Percentiles rank a stretch among this genome's conserved stretches.
phyloP scores from a whole-genome alignment of 2,888 invertebrate species.

The Pammene fasciana region DNA sequence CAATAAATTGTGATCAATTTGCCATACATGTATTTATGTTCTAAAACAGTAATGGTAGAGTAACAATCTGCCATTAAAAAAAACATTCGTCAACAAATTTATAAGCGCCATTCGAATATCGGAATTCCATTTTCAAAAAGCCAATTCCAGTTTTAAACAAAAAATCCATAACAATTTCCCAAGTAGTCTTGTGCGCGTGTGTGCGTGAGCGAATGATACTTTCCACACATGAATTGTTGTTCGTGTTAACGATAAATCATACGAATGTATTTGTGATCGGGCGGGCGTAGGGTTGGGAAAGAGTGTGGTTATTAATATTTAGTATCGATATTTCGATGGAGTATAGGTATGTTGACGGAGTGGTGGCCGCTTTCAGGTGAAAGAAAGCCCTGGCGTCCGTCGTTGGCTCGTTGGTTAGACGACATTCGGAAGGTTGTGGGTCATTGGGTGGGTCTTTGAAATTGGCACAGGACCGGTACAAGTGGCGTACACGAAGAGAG shows the following conservation, averaged over 20 bases:
- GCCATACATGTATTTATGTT: too few relatives aligned
- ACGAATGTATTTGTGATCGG: conserved; percentile 81
- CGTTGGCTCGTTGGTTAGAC: too few relatives aligned
- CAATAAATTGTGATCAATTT: too few relatives aligned
- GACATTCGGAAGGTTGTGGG: too few relatives aligned
- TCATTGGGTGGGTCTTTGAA: too few relatives aligned
- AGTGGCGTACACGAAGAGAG: too few relatives aligned
- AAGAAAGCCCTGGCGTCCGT: too few relatives aligned
- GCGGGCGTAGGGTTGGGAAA: conserved; percentile 51
- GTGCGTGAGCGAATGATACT: conserved; percentile 69
- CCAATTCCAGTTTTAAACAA: conserved; percentile 41
- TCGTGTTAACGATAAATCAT: conserved; percentile 81
- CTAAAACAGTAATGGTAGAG: too few relatives aligned
- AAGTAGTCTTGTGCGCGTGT: conserved; percentile 47
- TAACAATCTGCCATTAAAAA: not conserved
- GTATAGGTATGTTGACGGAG: not conserved
- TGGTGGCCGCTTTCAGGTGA: too few relatives aligned
- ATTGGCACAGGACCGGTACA: too few relatives aligned
- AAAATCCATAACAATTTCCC: conserved; percentile 42
- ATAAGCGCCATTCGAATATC: conserved; percentile 27
- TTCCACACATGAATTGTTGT: conserved; percentile 73
- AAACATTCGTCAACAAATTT: not conserved
- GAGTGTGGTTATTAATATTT: not conserved
- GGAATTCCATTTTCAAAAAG: conserved; percentile 40
- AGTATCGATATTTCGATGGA: conserved; percentile 23